Evolutionary conservation across 2,113 vertebrate genomes (phyloP).

Genomic region (Cyprinus carpio): DNA sequence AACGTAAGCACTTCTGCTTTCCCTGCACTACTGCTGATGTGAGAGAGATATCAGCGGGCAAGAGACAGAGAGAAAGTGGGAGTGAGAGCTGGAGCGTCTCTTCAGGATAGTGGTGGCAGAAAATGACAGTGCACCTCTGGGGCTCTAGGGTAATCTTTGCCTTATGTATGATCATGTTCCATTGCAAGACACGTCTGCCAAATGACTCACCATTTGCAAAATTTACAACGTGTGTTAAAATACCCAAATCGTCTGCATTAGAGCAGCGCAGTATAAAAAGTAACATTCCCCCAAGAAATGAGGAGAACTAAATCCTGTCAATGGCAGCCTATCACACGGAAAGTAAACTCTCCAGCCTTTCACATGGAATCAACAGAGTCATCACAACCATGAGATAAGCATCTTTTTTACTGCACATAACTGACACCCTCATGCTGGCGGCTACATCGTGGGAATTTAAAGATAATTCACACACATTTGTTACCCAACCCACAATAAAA

Average conservation of each 20-base stretch:
- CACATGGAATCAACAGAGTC: constrained; percentile 14
- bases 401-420: constrained; percentile 79
- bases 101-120: constrained; percentile 42
- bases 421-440: constrained; percentile 79
- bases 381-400: constrained; percentile 70
- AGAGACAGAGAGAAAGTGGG: constrained; percentile 31
- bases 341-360: neutral
- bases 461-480: constrained; percentile 57
- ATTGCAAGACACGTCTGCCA: constrained; percentile 43
- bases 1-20: constrained; percentile 61
- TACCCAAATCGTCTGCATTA: constrained; percentile 37
- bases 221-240: constrained; percentile 41
- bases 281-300: constrained; percentile 14
- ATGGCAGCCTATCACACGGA: constrained; percentile 3
- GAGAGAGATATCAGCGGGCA: constrained; percentile 53
- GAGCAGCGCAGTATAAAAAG: constrained; percentile 26
- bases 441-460: constrained; percentile 84
- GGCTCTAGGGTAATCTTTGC: constrained; percentile 49
- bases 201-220: constrained; percentile 37
- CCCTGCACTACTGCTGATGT: constrained; percentile 60
- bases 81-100: constrained; percentile 44
- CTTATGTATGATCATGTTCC: constrained; percentile 54
- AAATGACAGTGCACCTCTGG: constrained; percentile 39
- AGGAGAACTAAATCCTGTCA: constrained; percentile 19
- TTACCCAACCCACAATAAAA: neutral